Evolutionary conservation across 2,888 invertebrate species (phyloP).

Genomic region (Scaptomyza cyrtandrae): DNA sequence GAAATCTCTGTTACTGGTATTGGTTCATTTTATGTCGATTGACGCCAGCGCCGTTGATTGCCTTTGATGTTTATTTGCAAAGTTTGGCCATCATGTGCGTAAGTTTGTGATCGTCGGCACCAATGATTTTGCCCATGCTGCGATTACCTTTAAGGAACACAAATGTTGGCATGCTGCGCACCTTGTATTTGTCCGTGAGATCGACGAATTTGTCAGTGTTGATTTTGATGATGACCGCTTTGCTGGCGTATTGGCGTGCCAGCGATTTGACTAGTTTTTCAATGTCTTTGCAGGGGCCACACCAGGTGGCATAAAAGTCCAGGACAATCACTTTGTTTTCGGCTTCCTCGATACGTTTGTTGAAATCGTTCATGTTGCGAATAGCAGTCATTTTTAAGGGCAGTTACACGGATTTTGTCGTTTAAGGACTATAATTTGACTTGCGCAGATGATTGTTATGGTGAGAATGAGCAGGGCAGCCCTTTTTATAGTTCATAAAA

Average conservation of each 20-base stretch:
- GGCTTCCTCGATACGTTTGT: slow-evolving; percentile 57
- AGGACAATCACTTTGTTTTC: slow-evolving; percentile 53
- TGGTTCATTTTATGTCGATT: not conserved
- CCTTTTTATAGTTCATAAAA: slow-evolving; percentile 11
- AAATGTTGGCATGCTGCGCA: slow-evolving; percentile 70
- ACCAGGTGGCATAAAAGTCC: slow-evolving; percentile 71
- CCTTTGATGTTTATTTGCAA: slow-evolving; percentile 27
- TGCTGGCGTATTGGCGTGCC: slow-evolving; percentile 53
- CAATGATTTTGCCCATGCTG: slow-evolving; percentile 57
- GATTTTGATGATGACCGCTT: slow-evolving; percentile 54
- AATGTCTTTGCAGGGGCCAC: slow-evolving; percentile 65
- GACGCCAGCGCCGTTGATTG: slow-evolving; percentile 29
- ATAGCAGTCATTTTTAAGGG: slow-evolving; percentile 38
- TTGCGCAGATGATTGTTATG: slow-evolving; percentile 4
- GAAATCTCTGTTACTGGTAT: not conserved
- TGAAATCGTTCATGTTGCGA: slow-evolving; percentile 56
- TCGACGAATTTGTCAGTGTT: slow-evolving; percentile 62
- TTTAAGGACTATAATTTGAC: not conserved
- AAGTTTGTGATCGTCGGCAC: slow-evolving; percentile 69
- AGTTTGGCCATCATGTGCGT: slow-evolving; percentile 60
- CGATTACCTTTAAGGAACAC: slow-evolving; percentile 64
- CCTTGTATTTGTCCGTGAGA: slow-evolving; percentile 49
- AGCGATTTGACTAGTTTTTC: slow-evolving; percentile 51
- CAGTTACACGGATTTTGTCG: not conserved
- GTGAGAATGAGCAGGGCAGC: no score